Percentiles rank a stretch among this genome's conserved stretches.
Evolutionary conservation across 2,113 vertebrate species (phyloP).

Genomic region (Girardinichthys multiradiatus): DNA sequence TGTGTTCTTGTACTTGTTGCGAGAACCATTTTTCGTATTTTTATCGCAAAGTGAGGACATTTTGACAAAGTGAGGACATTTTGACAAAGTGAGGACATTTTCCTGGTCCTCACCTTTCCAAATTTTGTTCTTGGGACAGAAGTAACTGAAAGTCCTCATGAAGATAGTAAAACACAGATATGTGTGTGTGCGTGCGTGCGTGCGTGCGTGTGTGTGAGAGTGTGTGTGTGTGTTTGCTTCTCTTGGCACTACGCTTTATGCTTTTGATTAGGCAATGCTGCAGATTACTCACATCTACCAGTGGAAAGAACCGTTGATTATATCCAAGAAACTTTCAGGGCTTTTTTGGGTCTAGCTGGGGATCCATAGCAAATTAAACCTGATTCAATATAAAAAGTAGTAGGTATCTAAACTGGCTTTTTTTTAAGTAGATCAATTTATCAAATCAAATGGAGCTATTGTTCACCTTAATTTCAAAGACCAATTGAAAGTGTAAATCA

Average conservation of each 20-base stretch:
- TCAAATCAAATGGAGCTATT: background rate
- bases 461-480: background rate
- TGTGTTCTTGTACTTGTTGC: too few relatives aligned
- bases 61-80: too few relatives aligned
- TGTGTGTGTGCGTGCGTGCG: background rate
- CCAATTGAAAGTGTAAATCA: background rate
- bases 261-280: slow-evolving; percentile 8
- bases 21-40: too few relatives aligned
- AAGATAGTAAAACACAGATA: too few relatives aligned
- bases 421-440: background rate
- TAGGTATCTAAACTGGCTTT: background rate
- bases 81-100: too few relatives aligned
- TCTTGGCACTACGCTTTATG: background rate
- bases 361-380: background rate
- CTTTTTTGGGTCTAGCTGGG: slow-evolving; percentile 8
- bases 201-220: background rate
- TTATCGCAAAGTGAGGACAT: too few relatives aligned
- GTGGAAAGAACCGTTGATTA: slow-evolving; percentile 14
- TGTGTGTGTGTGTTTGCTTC: background rate
- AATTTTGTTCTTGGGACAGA: too few relatives aligned
- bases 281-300: slow-evolving; percentile 18
- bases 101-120: too few relatives aligned
- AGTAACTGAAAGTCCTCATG: too few relatives aligned
- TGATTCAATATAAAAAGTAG: background rate
- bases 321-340: background rate